Conservation (phyloP, 1,140 invertebrate genomes). For the Bactericera cockerelli region DNA sequence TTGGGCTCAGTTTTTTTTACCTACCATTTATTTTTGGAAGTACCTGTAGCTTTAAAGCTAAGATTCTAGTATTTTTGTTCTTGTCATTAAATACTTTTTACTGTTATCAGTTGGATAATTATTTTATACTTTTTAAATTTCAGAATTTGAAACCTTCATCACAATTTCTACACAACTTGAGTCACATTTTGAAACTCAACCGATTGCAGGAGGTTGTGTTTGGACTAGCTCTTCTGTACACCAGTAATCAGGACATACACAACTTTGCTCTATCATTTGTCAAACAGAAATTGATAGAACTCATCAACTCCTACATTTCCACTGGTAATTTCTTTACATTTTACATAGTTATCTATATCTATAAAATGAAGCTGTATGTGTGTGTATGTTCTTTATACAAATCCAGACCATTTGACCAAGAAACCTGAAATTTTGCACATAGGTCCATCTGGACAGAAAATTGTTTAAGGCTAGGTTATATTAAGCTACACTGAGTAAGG, state of each 20-base stretch:
- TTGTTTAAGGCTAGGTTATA: too few species aligned
- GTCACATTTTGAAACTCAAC: slow-evolving; percentile 65
- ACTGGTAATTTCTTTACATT: slow-evolving; percentile 33
- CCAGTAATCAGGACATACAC: slow-evolving; percentile 54
- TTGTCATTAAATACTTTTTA: too few species aligned
- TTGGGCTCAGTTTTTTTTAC: neutral
- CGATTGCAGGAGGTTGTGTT: slow-evolving; percentile 79
- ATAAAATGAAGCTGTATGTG: too few species aligned
- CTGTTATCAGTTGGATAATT: too few species aligned
- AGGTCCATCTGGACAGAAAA: too few species aligned
- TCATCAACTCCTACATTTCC: slow-evolving; percentile 70
- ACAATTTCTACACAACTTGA: slow-evolving; percentile 64
- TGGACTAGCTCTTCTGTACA: slow-evolving; percentile 65
- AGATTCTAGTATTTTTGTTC: too few species aligned
- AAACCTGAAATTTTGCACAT: too few species aligned
- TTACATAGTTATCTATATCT: too few species aligned
- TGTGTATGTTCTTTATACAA: too few species aligned
- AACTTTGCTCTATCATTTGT: slow-evolving; percentile 57
- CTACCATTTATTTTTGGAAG: neutral
- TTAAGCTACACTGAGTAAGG: too few species aligned
- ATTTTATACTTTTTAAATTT: too few species aligned
- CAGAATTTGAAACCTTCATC: slow-evolving; percentile 55
- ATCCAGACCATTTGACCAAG: too few species aligned
- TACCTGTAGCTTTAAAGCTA: neutral
- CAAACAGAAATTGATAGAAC: slow-evolving; percentile 62